phyloP scores from a whole-genome alignment of 2,797 vertebrate genomes.

The Arctocebus calabarensis region DNA sequence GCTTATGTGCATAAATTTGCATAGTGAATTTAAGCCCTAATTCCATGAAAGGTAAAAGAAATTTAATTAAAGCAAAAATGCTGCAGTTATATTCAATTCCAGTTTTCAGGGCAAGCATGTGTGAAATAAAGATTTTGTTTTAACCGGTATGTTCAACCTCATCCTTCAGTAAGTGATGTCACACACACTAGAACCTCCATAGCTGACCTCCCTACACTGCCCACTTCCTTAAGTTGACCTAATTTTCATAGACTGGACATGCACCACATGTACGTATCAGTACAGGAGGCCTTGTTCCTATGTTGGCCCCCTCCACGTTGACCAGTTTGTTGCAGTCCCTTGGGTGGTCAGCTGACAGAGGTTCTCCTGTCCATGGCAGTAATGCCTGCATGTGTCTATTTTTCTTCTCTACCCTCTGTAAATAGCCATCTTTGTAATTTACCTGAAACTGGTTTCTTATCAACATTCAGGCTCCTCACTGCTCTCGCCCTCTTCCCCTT shows the following conservation, averaged over 20 bases:
- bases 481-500: neutral
- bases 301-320: no score
- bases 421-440: neutral
- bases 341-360: no score
- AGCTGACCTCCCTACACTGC: no score
- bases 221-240: no score
- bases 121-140: conserved; percentile 65
- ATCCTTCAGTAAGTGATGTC: neutral
- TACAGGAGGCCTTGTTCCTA: no score
- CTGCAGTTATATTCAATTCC: conserved; percentile 64
- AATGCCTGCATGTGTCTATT: neutral
- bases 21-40: conserved; percentile 56
- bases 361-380: neutral
- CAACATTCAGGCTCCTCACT: neutral
- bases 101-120: conserved; percentile 54
- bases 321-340: no score
- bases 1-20: conserved; percentile 58
- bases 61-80: conserved; percentile 75
- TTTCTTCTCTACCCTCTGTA: neutral
- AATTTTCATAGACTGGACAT: no score
- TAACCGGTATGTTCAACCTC: neutral
- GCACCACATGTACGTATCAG: no score
- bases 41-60: conserved; percentile 61
- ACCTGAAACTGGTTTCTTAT: neutral
- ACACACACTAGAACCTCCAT: no score